Evolutionary conservation across 2,797 vertebrate species (phyloP).

Genomic region (Etheostoma nigrum): DNA sequence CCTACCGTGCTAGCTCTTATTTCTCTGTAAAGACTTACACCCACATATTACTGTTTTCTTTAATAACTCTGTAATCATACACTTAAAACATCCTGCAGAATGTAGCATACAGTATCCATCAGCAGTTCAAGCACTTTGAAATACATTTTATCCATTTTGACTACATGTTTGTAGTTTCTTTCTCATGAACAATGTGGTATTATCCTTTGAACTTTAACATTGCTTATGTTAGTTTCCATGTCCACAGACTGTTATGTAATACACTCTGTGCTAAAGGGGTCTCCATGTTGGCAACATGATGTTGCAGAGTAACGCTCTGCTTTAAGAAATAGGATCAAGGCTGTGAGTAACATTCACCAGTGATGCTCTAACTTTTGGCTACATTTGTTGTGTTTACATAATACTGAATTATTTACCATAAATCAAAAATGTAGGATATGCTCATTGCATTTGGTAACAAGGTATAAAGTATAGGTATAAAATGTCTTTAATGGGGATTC

Average conservation of each 20-base stretch:
- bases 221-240: constrained; percentile 42
- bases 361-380: constrained; percentile 5
- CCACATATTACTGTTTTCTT: constrained; percentile 66
- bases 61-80: constrained; percentile 82
- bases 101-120: constrained; percentile 3
- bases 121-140: constrained; percentile 24
- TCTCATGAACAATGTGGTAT: constrained; percentile 20
- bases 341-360: constrained; percentile 2
- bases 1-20: constrained; percentile 32
- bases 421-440: neutral
- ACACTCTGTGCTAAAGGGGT: neutral
- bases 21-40: constrained; percentile 36
- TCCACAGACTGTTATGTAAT: constrained; percentile 51
- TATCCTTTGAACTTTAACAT: constrained; percentile 43
- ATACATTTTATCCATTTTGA: constrained; percentile 13
- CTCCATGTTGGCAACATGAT: constrained; percentile 26
- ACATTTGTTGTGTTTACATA: neutral
- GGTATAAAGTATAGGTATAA: neutral
- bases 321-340: constrained; percentile 35
- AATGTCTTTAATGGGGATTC: constrained; percentile 23
- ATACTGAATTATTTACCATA: neutral
- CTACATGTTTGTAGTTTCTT: neutral
- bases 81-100: constrained; percentile 67
- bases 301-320: constrained; percentile 9
- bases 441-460: neutral